Base-by-base conservation (phyloP, 2,888 invertebrate genomes). In the Campoplex capitator region DNA sequence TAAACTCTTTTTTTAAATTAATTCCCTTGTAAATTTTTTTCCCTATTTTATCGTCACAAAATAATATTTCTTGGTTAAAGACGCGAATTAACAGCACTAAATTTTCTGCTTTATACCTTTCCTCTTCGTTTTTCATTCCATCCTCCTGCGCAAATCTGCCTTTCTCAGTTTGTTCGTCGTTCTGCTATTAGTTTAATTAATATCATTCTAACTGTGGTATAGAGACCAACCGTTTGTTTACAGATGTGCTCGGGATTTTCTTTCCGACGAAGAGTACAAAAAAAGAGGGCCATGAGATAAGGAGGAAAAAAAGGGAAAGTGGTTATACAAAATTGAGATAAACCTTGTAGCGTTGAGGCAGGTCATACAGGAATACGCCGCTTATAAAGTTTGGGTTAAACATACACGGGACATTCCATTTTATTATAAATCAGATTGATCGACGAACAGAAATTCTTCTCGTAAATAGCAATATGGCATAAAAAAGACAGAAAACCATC, bases 111-210 rank as follows among this genome's bases (percentile, higher is more conserved):
- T 65, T 16, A 48, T 8, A 38, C 67, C 28, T 79, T 42, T 18
- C 18, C 16, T 18, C 54, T 16, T 28, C 42, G 28, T 79, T 83
- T 79, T 45, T 9, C 35, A n/a, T 18, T 45, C 67, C 48, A 70
- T 54, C 73, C 32, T 48, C 48, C 18, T 48, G 18, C 48, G 7
- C 73, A 0, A 6, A 13, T 23, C 2, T 54, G 23, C 35, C 35
- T 18, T 18, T 79, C 68, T 70, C 68, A 62, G 32, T 38, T 35
- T 74, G 71, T 51, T 38, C 76, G 16, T 68, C 83, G 75, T 77
- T 42, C 83, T 76, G 80, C 73, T 75, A 83, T 84, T 84, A 86
- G 84, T 86, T 86, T 86, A 86, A 86, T 86, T 86, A 86, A 86
- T 81, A 86, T 86, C 84, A 86, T 84, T 86, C 86, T 23, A 23